These are phyloP conservation scores for Teleiodes luculella DNA, from an alignment of 2,888 invertebrate species.

Conservation along the genomic window DNA sequence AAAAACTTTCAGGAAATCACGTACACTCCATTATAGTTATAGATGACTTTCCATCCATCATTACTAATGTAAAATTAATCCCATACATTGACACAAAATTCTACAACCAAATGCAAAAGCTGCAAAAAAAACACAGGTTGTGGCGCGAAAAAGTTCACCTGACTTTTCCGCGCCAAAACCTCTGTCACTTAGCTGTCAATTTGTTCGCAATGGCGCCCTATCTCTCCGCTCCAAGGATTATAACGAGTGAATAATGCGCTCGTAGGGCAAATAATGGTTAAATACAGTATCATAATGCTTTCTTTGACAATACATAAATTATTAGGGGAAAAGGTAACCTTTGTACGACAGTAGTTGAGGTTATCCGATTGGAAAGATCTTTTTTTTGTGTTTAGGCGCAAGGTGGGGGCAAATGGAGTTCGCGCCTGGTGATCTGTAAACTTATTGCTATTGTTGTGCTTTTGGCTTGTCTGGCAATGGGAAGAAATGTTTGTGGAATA, in stretches of 20 bases:
- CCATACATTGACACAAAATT: too few relatives aligned
- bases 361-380: conserved; percentile 64
- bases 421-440: conserved; percentile 1
- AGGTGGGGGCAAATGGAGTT: conserved; percentile 25
- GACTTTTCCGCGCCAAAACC: conserved; percentile 52
- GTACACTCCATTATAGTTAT: too few relatives aligned
- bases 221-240: conserved; percentile 69
- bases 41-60: too few relatives aligned
- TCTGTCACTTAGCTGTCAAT: conserved; percentile 62
- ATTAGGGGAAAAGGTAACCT: conserved; percentile 46
- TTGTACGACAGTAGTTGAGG: conserved; percentile 65
- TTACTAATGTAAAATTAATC: too few relatives aligned
- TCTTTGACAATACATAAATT: conserved; percentile 73
- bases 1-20: too few relatives aligned
- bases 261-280: conserved; percentile 43
- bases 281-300: conserved; percentile 44
- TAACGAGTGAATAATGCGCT: conserved; percentile 74
- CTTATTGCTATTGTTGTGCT: conserved; percentile 8
- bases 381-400: conserved; percentile 35
- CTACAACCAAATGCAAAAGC: too few relatives aligned
- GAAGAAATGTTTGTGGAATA: background rate
- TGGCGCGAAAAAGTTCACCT: background rate
- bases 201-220: conserved; percentile 59
- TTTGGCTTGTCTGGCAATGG: background rate
- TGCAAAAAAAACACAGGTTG: too few relatives aligned